These are phyloP conservation scores for Sturmia bella DNA, from an alignment of 2,888 invertebrate species.

Conservation along the genomic window DNA sequence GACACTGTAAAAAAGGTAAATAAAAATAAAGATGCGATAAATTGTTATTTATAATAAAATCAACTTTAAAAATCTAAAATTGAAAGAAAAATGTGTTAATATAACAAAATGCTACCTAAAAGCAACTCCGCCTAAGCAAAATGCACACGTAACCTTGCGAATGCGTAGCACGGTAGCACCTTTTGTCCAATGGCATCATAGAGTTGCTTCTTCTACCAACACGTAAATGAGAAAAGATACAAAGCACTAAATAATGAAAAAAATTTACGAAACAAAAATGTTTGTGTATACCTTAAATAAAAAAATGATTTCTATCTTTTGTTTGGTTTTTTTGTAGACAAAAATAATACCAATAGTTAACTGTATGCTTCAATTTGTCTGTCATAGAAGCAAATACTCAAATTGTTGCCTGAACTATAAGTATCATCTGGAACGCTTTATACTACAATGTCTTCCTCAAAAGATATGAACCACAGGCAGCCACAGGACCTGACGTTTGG, in stretches of 20 bases:
- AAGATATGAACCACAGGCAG: slow-evolving; percentile 48
- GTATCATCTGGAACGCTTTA: slow-evolving; percentile 52
- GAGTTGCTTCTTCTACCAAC: slow-evolving; percentile 51
- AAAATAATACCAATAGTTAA: background rate
- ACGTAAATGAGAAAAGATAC: slow-evolving; percentile 30
- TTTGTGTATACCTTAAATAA: background rate
- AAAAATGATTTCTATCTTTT: background rate
- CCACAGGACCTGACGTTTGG: slow-evolving; percentile 49
- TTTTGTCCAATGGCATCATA: slow-evolving; percentile 74
- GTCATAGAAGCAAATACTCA: background rate
- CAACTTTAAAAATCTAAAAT: background rate
- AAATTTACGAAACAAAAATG: background rate
- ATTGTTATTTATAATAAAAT: slow-evolving; percentile 18
- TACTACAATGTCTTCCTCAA: slow-evolving; percentile 54
- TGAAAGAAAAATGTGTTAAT: slow-evolving; percentile 27
- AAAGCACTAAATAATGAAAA: slow-evolving; percentile 19
- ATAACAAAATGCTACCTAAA: slow-evolving; percentile 55
- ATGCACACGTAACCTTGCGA: slow-evolving; percentile 81
- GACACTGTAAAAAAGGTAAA: slow-evolving; percentile 78
- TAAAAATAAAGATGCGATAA: slow-evolving; percentile 71
- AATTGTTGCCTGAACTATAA: slow-evolving; percentile 8
- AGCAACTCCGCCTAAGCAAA: slow-evolving; percentile 65
- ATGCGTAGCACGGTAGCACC: slow-evolving; percentile 81
- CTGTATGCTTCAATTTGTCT: background rate
- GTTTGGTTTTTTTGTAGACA: slow-evolving; percentile 26